Evolutionary conservation across 2,888 invertebrate genomes (phyloP).

Genomic region (Atrina japonica): DNA sequence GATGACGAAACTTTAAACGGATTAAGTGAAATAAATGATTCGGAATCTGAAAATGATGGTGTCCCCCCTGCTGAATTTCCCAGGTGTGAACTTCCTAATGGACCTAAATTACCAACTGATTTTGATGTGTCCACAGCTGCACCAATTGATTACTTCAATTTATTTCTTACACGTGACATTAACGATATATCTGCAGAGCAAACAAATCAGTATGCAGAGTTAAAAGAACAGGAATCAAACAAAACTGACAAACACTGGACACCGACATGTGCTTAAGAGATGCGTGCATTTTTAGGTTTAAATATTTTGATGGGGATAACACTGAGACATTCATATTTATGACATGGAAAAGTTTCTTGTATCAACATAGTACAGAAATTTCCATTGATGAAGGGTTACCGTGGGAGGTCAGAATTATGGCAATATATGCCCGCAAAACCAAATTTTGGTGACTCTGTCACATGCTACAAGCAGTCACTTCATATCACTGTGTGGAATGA

Average conservation of each 20-base stretch:
- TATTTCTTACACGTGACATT: neutral
- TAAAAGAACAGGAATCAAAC: neutral
- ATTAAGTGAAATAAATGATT: neutral
- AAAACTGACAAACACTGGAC: too few relatives aligned
- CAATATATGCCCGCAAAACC: constrained; percentile 18
- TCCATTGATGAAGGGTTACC: too few relatives aligned
- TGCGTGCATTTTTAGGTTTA: too few relatives aligned
- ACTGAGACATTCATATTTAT: too few relatives aligned
- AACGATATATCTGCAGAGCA: neutral
- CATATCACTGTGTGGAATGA: too few relatives aligned
- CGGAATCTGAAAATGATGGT: neutral
- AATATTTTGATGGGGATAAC: too few relatives aligned
- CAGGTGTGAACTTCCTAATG: neutral
- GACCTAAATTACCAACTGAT: neutral
- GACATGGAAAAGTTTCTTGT: neutral
- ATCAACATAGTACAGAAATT: too few relatives aligned
- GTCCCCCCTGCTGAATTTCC: neutral
- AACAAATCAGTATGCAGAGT: constrained; percentile 17
- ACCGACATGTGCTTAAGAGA: too few relatives aligned
- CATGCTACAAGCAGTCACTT: neutral
- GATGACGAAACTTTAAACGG: neutral
- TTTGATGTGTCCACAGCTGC: neutral
- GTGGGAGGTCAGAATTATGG: neutral
- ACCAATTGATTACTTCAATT: neutral
- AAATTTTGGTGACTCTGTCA: neutral